Evolutionary conservation across 2,888 invertebrate genomes (phyloP), one percentile per base, ranked within the genome.

Genomic region (Myathropa florea): DNA sequence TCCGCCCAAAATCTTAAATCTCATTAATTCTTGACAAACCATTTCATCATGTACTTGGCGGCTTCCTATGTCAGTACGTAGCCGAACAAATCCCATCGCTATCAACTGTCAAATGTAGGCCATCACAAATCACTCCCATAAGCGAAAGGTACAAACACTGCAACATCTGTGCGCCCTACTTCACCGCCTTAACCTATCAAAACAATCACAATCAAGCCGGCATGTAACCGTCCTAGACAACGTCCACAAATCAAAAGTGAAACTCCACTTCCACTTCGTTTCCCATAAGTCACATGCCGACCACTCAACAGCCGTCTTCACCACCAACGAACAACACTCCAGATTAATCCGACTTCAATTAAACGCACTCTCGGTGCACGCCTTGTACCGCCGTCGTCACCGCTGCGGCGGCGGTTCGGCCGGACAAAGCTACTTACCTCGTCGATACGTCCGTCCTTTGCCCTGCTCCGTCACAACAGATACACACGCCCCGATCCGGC

Each of bases 261-360:
- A 84, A 84, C 81, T 80, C 67, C 57, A 26, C 57, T 73, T 77
- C 68, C 57, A 84, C 68, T 70, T 61, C 76, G 65, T 46, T 73
- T 77, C 68, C 46, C 82, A 85, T 85, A 85, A 81, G 82, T 85
- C 85, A 77, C 84, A 21, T 36, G 71, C 28, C 24, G 60, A 7
- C 36, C 28, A 23, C 28, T 14, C 59, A 53, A 30, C 26, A 21
- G 53, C 46, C 53, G 7, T 33, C 75, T 61, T 39, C 67, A 26
- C 61, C 65, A 23, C 65, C 26, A 21, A 67, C 55, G 39, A 55
- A 77, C 57, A 76, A 68, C 82, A 81, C 77, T 85, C 82, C 46
- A 73, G 77, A 77, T 85, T 85, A 85, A 85, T 82, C 68, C 82
- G 67, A 82, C 82, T 85, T 82, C 82, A 85, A 82, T 85, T 85